These are phyloP conservation scores for Lasioglossum marginatum DNA, from an alignment of 2,888 invertebrate species.

Conservation along the genomic window DNA sequence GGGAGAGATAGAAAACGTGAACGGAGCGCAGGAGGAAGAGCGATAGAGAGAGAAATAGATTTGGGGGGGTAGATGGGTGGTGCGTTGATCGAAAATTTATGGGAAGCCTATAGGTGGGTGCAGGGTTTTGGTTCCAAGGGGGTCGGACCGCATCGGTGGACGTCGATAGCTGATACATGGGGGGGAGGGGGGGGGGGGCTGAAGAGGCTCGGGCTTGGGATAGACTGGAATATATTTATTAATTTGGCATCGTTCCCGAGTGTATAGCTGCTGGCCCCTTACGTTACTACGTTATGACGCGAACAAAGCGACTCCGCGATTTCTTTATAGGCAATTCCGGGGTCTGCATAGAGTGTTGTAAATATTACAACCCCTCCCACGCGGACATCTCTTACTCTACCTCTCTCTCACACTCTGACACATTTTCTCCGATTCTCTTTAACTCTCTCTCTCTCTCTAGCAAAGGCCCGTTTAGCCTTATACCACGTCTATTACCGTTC, in stretches of 20 bases:
- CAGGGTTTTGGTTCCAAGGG: conserved; percentile 39
- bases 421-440: background rate
- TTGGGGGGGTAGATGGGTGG: conserved; percentile 25
- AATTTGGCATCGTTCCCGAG: conserved; percentile 83
- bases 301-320: conserved; percentile 83
- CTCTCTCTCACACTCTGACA: background rate
- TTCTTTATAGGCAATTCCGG: conserved; percentile 84
- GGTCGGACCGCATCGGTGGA: conserved; percentile 32
- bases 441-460: conserved; percentile 10
- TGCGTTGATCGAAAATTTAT: conserved; percentile 79
- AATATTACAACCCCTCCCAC: conserved; percentile 75
- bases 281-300: conserved; percentile 84
- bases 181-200: background rate
- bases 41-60: background rate
- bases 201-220: conserved; percentile 61
- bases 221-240: conserved; percentile 84
- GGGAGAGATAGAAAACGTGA: background rate
- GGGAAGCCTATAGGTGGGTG: conserved; percentile 57
- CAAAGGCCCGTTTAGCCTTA: conserved; percentile 59
- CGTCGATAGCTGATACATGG: conserved; percentile 28
- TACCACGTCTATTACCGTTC: conserved; percentile 39
- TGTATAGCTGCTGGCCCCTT: conserved; percentile 79
- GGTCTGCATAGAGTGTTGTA: conserved; percentile 81
- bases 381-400: background rate
- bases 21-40: background rate